A percentile compares a stretch with the other conserved stretches of the same genome.
Evolutionary conservation across 2,797 vertebrate genomes (phyloP).

Genomic region (Melanotaenia parkinsoni): DNA sequence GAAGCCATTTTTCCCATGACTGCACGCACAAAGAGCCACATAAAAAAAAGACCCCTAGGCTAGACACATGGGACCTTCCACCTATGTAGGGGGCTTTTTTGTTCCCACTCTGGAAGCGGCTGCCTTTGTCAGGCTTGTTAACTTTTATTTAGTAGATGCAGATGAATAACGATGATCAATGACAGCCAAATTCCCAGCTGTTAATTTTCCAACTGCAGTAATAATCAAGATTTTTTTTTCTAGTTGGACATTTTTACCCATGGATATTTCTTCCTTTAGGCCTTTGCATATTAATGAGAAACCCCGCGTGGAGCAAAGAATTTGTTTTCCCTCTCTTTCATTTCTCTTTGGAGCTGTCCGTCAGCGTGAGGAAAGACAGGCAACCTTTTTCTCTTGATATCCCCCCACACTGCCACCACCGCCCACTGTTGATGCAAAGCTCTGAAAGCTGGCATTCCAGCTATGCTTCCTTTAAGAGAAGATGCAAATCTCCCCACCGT

Average conservation of each 20-base stretch:
- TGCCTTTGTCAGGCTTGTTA: conserved; percentile 56
- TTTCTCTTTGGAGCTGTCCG: conserved; percentile 70
- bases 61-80: conserved; percentile 67
- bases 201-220: conserved; percentile 8
- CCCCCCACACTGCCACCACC: conserved; percentile 42
- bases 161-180: conserved; percentile 22
- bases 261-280: conserved; percentile 49
- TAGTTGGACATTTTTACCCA: conserved; percentile 46
- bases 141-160: conserved; percentile 26
- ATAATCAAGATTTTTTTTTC: conserved; percentile 23
- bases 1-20: conserved; percentile 80
- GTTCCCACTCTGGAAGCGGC: conserved; percentile 41
- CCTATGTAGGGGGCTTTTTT: conserved; percentile 62
- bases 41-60: conserved; percentile 63
- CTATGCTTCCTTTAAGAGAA: conserved; percentile 78
- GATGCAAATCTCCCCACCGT: conserved; percentile 67
- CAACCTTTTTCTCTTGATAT: conserved; percentile 66
- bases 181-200: conserved; percentile 4
- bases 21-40: conserved; percentile 69
- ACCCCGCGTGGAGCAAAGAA: conserved; percentile 72
- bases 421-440: conserved; percentile 73
- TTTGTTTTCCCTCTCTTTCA: conserved; percentile 61
- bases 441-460: conserved; percentile 80
- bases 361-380: conserved; percentile 75
- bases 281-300: conserved; percentile 71